Evolutionary conservation across 1,140 invertebrate species (phyloP).

Genomic region (Pectinophora gossypiella): DNA sequence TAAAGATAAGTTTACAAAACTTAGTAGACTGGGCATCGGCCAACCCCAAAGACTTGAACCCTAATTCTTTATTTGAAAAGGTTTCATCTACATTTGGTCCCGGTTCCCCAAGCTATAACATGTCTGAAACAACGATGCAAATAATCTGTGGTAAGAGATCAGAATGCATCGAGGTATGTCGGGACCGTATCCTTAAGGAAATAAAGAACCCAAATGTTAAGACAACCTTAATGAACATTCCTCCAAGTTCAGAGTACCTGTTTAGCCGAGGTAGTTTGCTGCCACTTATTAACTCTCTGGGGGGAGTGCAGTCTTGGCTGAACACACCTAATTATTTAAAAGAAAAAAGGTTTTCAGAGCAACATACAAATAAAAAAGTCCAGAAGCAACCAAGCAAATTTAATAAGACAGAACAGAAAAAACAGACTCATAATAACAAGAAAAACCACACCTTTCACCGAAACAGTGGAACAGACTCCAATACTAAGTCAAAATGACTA

Average conservation of each 20-base stretch:
- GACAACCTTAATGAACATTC: slow-evolving; percentile 20
- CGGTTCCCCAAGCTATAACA: background rate
- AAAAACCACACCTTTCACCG: background rate
- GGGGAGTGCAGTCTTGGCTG: slow-evolving; percentile 23
- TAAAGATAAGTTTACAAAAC: background rate
- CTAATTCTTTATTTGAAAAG: slow-evolving; percentile 1
- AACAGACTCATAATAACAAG: background rate
- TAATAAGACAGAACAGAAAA: background rate
- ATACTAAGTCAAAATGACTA: background rate
- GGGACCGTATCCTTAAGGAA: slow-evolving; percentile 20
- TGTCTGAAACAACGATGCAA: slow-evolving; percentile 21
- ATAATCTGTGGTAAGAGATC: slow-evolving; percentile 31
- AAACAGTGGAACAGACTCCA: background rate
- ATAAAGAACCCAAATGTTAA: slow-evolving; percentile 23
- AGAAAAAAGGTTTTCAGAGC: background rate
- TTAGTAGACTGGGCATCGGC: slow-evolving; percentile 2
- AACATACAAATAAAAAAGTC: background rate
- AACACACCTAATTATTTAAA: slow-evolving; percentile 15
- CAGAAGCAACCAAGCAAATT: background rate
- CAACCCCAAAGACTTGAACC: background rate
- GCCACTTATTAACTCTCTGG: slow-evolving; percentile 28
- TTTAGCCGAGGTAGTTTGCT: slow-evolving; percentile 24
- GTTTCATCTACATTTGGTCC: slow-evolving; percentile 1
- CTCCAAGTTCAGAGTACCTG: slow-evolving; percentile 24
- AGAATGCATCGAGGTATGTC: slow-evolving; percentile 22